These are phyloP conservation scores for Bellardia bayeri DNA, from an alignment of 2,888 invertebrate species.

Conservation along the genomic window DNA sequence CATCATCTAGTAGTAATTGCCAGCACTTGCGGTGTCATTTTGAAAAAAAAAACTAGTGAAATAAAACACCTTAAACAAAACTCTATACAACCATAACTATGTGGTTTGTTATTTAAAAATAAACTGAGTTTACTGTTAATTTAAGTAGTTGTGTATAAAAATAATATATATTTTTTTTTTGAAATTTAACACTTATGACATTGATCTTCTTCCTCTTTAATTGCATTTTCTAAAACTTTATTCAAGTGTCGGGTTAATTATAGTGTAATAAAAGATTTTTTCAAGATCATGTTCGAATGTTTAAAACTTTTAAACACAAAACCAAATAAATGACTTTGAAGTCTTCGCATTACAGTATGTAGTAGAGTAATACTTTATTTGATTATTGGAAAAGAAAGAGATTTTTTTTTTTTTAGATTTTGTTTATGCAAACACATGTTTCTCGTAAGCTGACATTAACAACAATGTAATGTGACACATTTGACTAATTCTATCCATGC, in stretches of 20 bases:
- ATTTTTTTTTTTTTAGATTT: conserved; percentile 24
- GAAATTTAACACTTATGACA: conserved; percentile 54
- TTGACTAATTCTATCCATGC: conserved; percentile 10
- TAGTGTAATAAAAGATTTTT: conserved; percentile 4
- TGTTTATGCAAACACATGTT: conserved; percentile 4
- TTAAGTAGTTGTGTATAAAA: neutral
- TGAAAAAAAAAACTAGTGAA: too few relatives aligned
- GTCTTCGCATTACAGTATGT: neutral
- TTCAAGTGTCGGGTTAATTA: conserved; percentile 32
- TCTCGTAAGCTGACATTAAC: conserved; percentile 45
- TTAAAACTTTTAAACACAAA: neutral
- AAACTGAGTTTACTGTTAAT: too few relatives aligned
- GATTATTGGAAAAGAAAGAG: neutral
- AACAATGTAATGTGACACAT: conserved; percentile 50
- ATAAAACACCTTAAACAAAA: too few relatives aligned
- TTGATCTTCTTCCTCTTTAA: conserved; percentile 29
- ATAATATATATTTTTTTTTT: neutral
- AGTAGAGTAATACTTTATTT: neutral
- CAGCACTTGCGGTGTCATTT: too few relatives aligned
- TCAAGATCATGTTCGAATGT: conserved; percentile 25
- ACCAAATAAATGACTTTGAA: neutral
- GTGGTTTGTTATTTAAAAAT: too few relatives aligned
- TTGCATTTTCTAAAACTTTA: conserved; percentile 40
- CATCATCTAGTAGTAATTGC: too few relatives aligned
- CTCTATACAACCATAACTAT: too few relatives aligned